Conservation (phyloP, 2,113 vertebrate species). For the Narcine bancroftii region DNA sequence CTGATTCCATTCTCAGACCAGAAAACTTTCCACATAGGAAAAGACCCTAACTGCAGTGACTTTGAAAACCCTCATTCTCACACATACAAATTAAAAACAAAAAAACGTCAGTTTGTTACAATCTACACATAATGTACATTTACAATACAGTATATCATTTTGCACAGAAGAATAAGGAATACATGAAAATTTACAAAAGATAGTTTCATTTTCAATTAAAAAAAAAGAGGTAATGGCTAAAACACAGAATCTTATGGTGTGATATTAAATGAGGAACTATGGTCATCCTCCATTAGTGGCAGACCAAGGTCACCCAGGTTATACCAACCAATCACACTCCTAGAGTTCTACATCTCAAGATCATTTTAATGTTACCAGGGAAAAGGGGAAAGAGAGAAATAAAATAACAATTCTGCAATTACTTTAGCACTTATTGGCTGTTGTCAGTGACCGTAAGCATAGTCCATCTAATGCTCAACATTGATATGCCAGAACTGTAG, state of each 20-base stretch:
- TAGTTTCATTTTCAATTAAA: constrained; percentile 35
- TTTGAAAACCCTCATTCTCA: constrained; percentile 29
- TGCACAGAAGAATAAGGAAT: constrained; percentile 37
- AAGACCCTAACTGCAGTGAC: constrained; percentile 34
- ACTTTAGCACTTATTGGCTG: constrained; percentile 28
- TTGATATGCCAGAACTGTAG: constrained; percentile 28
- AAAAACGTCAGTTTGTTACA: constrained; percentile 37
- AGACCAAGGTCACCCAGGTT: constrained; percentile 8
- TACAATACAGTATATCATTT: constrained; percentile 38
- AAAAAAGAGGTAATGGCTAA: constrained; percentile 38
- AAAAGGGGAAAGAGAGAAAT: neutral
- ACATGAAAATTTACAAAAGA: constrained; percentile 38
- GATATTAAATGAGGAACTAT: constrained; percentile 24
- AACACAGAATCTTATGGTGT: constrained; percentile 28
- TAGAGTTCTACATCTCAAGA: constrained; percentile 4
- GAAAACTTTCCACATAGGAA: constrained; percentile 3
- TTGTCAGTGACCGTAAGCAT: constrained; percentile 27
- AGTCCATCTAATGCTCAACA: constrained; percentile 18
- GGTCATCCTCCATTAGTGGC: constrained; percentile 23
- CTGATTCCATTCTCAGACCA: constrained; percentile 30
- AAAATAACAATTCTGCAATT: neutral
- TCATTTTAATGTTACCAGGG: neutral
- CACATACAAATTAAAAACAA: constrained; percentile 35
- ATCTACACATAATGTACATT: constrained; percentile 38
- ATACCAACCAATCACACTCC: neutral